Evolutionary conservation across 2,113 vertebrate genomes (phyloP), one percentile per base, ranked within the genome.

Genomic region (Narcine bancroftii): DNA sequence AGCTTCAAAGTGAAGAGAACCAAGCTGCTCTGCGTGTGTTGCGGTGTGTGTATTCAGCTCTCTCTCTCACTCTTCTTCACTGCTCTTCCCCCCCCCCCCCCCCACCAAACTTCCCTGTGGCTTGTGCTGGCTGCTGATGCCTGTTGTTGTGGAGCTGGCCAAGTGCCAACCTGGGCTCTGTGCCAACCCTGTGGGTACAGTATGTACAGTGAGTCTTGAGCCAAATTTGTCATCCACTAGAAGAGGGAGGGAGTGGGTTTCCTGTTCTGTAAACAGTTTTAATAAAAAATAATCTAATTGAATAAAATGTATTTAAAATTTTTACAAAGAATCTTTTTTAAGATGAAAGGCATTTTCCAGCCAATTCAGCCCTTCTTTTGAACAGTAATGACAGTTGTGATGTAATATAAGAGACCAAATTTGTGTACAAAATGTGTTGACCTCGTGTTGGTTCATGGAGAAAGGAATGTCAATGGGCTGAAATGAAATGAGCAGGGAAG

Each of bases 171-270:
- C 97, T 97, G 97, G 96, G 97, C 98, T 21, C 92, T 42, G 92
- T 93, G 97, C 98, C 98, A 98, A 95, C 92, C 92, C 95, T 95
- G 95, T 96, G 96, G 97, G 98, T 99, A 99, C 98, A 99, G 98
- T 99, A 99, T 97, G 98, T 99, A 99, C 98, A 99, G 98, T 98
- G 95, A 96, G 94, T 93, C 93, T 95, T 33, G 95, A 96, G 98
- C 98, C 98, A 98, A 97, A 95, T 96, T 96, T 97, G 95, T 96
- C 96, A 96, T 95, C 9, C 45, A 53, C 69, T 76, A 56, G 47
- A 36, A 50, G 42, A 60, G 56, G 45, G 71, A 75, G 92, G 71
- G 95, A 69, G 87, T 63, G 65, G 39, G 63, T 69, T 91, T 91
- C 87, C 87, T 91, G 87, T 69, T 36, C 63, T 91, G 87, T 91